These are phyloP conservation scores for Heliconius nattereri DNA, from an alignment of 1,140 invertebrate genomes.

Conservation along the genomic window DNA sequence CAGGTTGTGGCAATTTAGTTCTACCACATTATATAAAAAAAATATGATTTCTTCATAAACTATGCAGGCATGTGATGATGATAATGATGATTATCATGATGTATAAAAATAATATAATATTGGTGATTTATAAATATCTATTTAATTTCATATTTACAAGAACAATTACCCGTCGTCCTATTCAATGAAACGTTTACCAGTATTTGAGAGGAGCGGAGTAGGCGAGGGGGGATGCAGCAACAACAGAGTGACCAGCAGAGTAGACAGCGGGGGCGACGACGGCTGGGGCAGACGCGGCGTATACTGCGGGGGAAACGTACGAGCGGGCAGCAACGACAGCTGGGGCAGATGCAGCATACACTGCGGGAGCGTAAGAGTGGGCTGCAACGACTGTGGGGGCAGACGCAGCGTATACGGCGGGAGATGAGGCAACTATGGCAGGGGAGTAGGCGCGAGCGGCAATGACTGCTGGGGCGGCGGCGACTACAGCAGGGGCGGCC, in stretches of 20 bases:
- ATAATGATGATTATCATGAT: no score
- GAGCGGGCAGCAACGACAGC: constrained; percentile 11
- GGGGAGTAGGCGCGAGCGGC: not conserved
- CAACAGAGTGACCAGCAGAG: not conserved
- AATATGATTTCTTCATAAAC: no score
- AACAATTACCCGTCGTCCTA: not conserved
- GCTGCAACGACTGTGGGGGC: constrained; percentile 11
- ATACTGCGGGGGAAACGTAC: constrained; percentile 45
- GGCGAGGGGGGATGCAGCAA: not conserved
- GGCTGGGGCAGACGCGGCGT: not conserved
- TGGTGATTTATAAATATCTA: not conserved
- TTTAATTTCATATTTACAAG: not conserved
- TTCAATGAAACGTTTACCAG: constrained; percentile 5
- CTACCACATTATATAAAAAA: no score
- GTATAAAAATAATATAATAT: not conserved
- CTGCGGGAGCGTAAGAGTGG: constrained; percentile 38
- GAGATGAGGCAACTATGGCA: not conserved
- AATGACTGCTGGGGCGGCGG: constrained; percentile 46
- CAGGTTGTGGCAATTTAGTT: no score
- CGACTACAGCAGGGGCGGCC: constrained; percentile 50
- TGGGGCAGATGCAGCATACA: constrained; percentile 52
- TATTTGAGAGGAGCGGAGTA: constrained; percentile 8
- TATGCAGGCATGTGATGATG: no score
- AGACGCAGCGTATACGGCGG: not conserved
- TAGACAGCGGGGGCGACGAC: constrained; percentile 13